Evolutionary conservation across 2,888 invertebrate genomes (phyloP), one percentile per base, ranked within the genome.

Genomic region (Pasiphila rectangulata): DNA sequence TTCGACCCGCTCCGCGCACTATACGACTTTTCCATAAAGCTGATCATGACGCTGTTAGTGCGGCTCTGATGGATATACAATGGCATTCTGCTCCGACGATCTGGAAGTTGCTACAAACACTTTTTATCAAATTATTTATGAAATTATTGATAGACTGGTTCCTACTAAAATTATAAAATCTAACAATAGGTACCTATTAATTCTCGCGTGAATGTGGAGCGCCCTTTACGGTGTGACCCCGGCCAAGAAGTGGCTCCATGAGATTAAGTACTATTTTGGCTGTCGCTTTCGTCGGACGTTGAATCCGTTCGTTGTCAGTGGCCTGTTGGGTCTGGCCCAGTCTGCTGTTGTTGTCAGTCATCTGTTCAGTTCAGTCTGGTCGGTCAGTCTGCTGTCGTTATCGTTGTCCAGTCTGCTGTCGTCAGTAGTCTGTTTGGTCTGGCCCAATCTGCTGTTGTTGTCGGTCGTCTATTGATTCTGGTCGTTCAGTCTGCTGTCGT

Each of bases 221-320:
- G n/a, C n/a, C n/a, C n/a, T n/a, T 30, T 16, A n/a, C 17, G 1
- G 3, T 15, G n/a, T 16, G 4, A 15, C 13, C 23, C 13, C 23
- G 21, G 9, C 24, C 24, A 15, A 21, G 36, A 24, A 21, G 23
- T 10, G 21, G 36, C 7, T 24, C 21, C 3, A 23, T 21, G 3
- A 37, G 36, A 16, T 24, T 15, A 37, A 23, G 3, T 0, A 40
- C 40, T 9, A 40, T 21, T 3, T 40, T 40, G 9, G 40, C 21
- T 16, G 40, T 30, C 2, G 40, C 30, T 6, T 30, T 30, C 7
- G 40, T 40, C 16, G 27, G 27, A n/a, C 27, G 27, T 13, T 23
- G 15, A 21, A 13, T 13, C 13, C 9, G 3, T 15, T 35, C 37
- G 24, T 24, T n/a, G n/a, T 27, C 13, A 27, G 27, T 27, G 5